A percentile compares a stretch with the other conserved stretches of the same genome.
Conservation (phyloP, 2,797 vertebrate species). For the Todus mexicanus region DNA sequence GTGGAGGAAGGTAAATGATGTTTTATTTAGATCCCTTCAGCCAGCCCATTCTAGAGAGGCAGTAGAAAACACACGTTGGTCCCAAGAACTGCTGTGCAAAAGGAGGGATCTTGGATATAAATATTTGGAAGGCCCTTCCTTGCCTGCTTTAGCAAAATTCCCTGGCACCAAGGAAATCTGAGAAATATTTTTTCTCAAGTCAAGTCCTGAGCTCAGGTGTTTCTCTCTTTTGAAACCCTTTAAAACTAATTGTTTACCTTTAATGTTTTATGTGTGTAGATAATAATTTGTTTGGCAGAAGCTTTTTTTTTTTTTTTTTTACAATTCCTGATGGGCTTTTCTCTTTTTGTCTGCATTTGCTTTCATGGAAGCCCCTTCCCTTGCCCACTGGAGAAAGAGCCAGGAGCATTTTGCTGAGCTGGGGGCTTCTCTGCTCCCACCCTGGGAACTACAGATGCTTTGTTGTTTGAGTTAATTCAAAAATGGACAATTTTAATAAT, state of each 20-base stretch:
- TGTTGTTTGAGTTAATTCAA: constrained; percentile 37
- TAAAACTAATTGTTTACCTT: neutral
- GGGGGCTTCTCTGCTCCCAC: neutral
- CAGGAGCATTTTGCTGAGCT: neutral
- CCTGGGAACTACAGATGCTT: neutral
- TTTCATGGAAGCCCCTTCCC: neutral
- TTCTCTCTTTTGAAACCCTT: neutral
- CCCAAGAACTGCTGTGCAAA: neutral
- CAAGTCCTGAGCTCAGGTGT: neutral
- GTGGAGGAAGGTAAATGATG: neutral
- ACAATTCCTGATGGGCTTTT: neutral
- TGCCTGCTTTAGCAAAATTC: neutral
- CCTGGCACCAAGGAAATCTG: neutral
- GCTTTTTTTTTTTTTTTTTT: neutral
- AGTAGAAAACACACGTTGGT: neutral
- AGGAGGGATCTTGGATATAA: neutral
- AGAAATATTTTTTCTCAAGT: neutral
- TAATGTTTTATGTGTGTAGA: neutral
- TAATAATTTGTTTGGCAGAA: neutral
- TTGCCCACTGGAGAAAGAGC: neutral
- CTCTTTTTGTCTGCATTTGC: neutral
- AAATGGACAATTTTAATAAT: constrained; percentile 51
- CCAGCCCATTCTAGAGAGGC: neutral
- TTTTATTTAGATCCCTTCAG: neutral
- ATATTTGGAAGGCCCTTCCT: neutral